These are phyloP conservation scores for Crambe crambe DNA, from an alignment of 37 sponge, comb jelly and placozoan species.

Conservation along the genomic window DNA sequence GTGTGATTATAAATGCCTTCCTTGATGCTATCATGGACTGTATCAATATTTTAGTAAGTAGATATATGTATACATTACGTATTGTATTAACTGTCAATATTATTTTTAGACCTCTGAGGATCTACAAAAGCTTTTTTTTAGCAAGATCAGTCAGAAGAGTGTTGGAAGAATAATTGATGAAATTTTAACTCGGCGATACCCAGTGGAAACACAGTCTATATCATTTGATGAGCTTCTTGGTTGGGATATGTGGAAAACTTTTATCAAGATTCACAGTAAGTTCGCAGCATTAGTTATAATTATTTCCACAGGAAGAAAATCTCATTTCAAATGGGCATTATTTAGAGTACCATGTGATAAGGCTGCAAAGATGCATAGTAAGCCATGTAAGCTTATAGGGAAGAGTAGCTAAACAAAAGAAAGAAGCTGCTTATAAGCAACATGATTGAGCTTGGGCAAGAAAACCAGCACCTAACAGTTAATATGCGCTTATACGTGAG, in stretches of 20 bases:
- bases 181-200: background rate
- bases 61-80: background rate
- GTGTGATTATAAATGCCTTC: background rate
- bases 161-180: background rate
- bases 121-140: background rate
- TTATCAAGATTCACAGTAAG: conserved; percentile 5
- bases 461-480: too few species aligned
- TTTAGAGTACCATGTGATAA: too few species aligned
- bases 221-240: background rate
- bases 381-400: too few species aligned
- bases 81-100: background rate
- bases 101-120: background rate
- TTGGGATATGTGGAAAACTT: background rate
- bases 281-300: too few species aligned
- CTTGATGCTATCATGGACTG: background rate
- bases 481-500: too few species aligned
- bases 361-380: too few species aligned
- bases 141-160: background rate
- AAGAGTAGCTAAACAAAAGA: too few species aligned
- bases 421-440: too few species aligned
- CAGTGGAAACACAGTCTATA: background rate
- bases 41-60: background rate
- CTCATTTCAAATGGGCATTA: too few species aligned
- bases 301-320: too few species aligned
- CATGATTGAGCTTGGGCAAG: too few species aligned